A percentile compares a stretch with the other conserved stretches of the same genome.
Evolutionary conservation across 2,797 vertebrate species (phyloP).

Genomic region (Argya squamiceps): DNA sequence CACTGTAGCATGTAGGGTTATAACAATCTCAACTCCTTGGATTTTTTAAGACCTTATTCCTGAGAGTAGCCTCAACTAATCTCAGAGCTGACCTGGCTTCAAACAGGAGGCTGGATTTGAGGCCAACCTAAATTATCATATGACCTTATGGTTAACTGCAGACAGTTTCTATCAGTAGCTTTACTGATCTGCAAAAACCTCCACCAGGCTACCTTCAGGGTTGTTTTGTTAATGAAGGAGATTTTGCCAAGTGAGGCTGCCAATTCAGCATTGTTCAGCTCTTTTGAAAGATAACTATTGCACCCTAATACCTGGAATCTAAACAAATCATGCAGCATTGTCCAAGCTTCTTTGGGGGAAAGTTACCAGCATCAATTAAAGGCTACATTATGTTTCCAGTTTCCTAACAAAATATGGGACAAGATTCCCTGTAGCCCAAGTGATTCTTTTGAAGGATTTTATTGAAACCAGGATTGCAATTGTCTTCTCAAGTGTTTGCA

Average conservation of each 20-base stretch:
- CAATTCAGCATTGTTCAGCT: neutral
- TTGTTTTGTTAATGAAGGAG: neutral
- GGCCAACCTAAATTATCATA: neutral
- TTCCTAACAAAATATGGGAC: neutral
- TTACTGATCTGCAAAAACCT: neutral
- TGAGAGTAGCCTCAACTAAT: neutral
- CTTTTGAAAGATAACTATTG: neutral
- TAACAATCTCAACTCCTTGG: neutral
- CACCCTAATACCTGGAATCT: neutral
- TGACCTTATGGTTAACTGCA: neutral
- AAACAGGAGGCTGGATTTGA: neutral
- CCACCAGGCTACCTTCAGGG: neutral
- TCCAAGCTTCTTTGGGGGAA: neutral
- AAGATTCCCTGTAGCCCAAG: neutral
- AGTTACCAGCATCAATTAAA: neutral
- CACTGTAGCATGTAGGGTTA: neutral
- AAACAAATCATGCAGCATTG: neutral
- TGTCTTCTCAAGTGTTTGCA: neutral
- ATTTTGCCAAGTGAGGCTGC: neutral
- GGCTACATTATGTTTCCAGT: neutral
- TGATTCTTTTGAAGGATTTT: neutral
- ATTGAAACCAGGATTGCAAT: conserved; percentile 13
- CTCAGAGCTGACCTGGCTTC: neutral
- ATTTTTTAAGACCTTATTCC: neutral
- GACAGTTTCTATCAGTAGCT: neutral